These are phyloP conservation scores for Sciaenops ocellatus DNA, from an alignment of 2,797 vertebrate genomes.

Conservation along the genomic window DNA sequence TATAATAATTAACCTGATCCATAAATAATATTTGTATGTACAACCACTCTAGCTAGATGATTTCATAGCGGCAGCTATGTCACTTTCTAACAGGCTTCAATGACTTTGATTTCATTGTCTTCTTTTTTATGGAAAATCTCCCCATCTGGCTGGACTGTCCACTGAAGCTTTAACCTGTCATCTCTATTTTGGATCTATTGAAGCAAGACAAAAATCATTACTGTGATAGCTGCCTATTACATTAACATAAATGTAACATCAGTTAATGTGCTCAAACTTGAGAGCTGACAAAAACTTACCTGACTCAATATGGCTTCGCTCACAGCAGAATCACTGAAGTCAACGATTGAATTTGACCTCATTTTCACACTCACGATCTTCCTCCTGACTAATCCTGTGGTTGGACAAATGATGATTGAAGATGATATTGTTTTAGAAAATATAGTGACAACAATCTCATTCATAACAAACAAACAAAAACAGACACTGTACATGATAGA, in stretches of 20 bases:
- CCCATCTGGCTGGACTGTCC: constrained; percentile 44
- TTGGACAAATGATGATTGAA: not conserved
- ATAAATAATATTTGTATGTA: not conserved
- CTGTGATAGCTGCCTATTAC: too few species aligned
- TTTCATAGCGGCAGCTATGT: not conserved
- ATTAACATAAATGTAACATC: not conserved
- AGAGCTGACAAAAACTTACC: constrained; percentile 20
- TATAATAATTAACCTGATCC: not conserved
- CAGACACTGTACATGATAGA: not conserved
- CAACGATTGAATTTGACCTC: not conserved
- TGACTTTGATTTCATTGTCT: not conserved
- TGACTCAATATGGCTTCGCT: constrained; percentile 26
- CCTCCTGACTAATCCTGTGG: not conserved
- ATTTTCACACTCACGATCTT: constrained; percentile 16
- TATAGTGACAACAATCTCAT: not conserved
- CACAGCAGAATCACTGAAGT: constrained; percentile 12
- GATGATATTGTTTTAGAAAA: not conserved
- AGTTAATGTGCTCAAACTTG: too few species aligned
- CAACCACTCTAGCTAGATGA: not conserved
- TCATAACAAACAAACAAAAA: not conserved
- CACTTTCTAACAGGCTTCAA: not conserved
- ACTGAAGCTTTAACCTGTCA: constrained; percentile 4
- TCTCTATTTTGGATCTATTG: constrained; percentile 25
- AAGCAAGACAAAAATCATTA: not conserved
- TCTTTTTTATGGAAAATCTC: constrained; percentile 33